A percentile compares a stretch with the other conserved stretches of the same genome.
phyloP scores from a whole-genome alignment of 2,113 vertebrate genomes.

The Apistogramma diplotaenia region DNA sequence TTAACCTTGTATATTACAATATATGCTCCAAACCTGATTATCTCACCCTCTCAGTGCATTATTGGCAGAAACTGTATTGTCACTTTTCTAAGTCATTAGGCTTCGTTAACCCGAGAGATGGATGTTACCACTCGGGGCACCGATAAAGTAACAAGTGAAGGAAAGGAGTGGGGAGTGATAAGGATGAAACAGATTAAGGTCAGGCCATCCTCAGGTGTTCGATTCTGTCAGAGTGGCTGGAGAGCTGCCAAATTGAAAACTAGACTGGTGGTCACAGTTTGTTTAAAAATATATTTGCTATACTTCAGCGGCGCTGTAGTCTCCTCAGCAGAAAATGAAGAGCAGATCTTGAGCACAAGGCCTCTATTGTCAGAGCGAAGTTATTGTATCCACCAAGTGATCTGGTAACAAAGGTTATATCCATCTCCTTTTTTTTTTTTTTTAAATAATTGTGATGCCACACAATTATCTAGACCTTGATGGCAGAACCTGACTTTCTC shows the following conservation, averaged over 20 bases:
- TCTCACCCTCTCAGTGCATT: too few relatives aligned
- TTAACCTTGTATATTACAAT: neutral
- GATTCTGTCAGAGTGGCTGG: constrained; percentile 12
- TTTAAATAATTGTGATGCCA: too few relatives aligned
- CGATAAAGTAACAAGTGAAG: constrained; percentile 19
- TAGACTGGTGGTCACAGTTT: neutral
- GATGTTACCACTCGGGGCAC: constrained; percentile 13
- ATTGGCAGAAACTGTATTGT: constrained; percentile 10
- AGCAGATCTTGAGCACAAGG: neutral
- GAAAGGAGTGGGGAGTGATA: neutral
- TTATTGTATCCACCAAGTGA: constrained; percentile 42
- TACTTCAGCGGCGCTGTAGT: neutral
- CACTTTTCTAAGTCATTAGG: constrained; percentile 48
- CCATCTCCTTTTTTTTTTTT: too few relatives aligned
- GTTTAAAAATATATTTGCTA: neutral
- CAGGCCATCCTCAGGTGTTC: neutral
- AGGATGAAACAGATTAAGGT: constrained; percentile 36
- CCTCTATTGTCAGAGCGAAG: constrained; percentile 31
- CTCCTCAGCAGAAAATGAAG: neutral
- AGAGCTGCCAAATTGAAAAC: constrained; percentile 7
- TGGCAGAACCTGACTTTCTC: constrained; percentile 66
- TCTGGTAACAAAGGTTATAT: constrained; percentile 18
- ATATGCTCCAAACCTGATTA: neutral
- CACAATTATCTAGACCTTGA: constrained; percentile 59
- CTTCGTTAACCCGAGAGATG: constrained; percentile 25